Evolutionary conservation across 2,113 vertebrate species (phyloP).

Genomic region (Rhombomys opimus): DNA sequence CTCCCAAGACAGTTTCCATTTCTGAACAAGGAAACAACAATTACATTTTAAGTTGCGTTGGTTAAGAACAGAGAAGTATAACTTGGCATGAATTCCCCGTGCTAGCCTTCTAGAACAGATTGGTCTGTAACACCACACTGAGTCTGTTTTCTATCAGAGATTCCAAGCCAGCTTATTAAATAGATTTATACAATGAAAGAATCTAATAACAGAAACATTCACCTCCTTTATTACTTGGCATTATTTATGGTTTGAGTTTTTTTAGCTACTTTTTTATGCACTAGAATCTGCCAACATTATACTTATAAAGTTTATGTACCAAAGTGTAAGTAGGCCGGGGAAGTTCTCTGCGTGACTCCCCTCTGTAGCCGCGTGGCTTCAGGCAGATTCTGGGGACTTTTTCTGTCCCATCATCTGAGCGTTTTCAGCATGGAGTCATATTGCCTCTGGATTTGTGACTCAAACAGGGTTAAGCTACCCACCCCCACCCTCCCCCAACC

Average conservation of each 20-base stretch:
- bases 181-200: conserved; percentile 92
- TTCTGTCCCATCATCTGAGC: conserved; percentile 40
- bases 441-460: conserved; percentile 53
- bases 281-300: conserved; percentile 87
- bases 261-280: conserved; percentile 88
- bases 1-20: conserved; percentile 81
- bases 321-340: conserved; percentile 80
- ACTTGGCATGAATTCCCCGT: conserved; percentile 82
- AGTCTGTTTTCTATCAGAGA: conserved; percentile 92
- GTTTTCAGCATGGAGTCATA: not conserved
- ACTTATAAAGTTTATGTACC: conserved; percentile 87
- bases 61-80: conserved; percentile 85
- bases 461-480: conserved; percentile 5
- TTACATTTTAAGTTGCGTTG: conserved; percentile 87
- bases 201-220: conserved; percentile 92
- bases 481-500: not conserved
- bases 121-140: conserved; percentile 88
- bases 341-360: conserved; percentile 73
- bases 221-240: conserved; percentile 91
- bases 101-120: conserved; percentile 84
- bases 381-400: not conserved
- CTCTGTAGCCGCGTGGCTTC: conserved; percentile 52
- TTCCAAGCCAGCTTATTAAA: conserved; percentile 91
- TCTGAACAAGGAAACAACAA: conserved; percentile 86
- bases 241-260: conserved; percentile 89